Evolutionary conservation across 2,113 vertebrate species (phyloP), one percentile per base, ranked within the genome.

Genomic region (Clarias macrocephalus): DNA sequence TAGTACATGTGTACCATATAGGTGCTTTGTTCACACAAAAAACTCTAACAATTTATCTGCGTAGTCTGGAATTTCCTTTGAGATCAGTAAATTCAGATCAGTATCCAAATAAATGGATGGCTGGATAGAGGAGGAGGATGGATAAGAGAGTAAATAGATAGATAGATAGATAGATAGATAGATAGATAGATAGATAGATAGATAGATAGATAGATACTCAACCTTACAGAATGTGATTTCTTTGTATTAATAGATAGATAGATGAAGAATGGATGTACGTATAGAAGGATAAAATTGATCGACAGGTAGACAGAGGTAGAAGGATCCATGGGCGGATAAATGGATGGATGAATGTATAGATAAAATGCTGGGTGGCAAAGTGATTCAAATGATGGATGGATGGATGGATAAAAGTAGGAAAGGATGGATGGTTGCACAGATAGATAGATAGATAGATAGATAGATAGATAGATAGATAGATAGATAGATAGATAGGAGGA

Each of bases 391-490:
- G n/a, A n/a, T n/a, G n/a, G 59, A 8, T 11, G 7, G 19, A 23
- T 5, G 0, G 19, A 62, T 21, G 1, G 60, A 23, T 2, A 25
- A 23, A 10, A 1, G 10, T 11, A 66, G 5, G 5, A 23, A 66
- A 1, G 5, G n/a, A 66, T 1, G 2, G 66, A 33, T 0, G 3
- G 0, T 8, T 7, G 7, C 21, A 25, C 2, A 3, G 23, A 65
- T 25, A n/a, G 23, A 25, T 0, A 21, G 21, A 10, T 9, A 2
- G 23, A n/a, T 25, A 3, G 23, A 25, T 11, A 11, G 62, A n/a
- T 11, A 3, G 65, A 68, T 28, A 3, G 65, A 68, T 28, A 5
- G 25, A 68, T 2, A 16, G 65, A 15, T 3, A 5, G 65, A 68
- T 25, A 11, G 62, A 65, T 10, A 3, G 21, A 10, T 11, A 10